These are phyloP conservation scores for Aptenodytes patagonicus DNA, from an alignment of 2,113 vertebrate genomes.

Conservation along the genomic window DNA sequence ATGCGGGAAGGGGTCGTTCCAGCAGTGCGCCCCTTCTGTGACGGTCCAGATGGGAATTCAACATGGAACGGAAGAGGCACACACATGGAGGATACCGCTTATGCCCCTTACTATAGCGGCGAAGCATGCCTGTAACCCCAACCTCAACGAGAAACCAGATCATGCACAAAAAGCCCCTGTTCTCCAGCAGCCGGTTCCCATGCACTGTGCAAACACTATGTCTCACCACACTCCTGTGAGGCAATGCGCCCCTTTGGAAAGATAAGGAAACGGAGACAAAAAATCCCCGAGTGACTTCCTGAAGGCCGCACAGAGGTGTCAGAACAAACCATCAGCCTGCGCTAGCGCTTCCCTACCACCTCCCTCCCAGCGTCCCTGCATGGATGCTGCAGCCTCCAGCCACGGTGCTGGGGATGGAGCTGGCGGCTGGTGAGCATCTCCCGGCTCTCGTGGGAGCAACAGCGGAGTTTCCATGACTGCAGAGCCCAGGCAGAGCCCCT, in stretches of 20 bases:
- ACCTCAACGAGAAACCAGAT: not conserved
- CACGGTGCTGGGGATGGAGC: not conserved
- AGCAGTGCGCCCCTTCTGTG: not conserved
- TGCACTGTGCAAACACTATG: not conserved
- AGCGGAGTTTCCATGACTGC: not conserved
- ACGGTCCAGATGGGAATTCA: not conserved
- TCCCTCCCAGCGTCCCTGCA: rapidly evolving
- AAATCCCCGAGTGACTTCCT: not conserved
- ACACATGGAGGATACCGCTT: not conserved
- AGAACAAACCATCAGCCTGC: not conserved
- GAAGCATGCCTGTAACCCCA: not conserved
- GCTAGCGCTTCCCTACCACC: not conserved
- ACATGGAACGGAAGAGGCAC: not conserved
- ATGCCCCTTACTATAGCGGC: not conserved
- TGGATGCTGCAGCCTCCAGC: not conserved
- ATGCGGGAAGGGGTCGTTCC: not conserved
- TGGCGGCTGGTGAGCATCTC: not conserved
- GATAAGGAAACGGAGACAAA: not conserved
- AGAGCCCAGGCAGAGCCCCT: not conserved
- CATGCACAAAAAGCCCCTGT: not conserved
- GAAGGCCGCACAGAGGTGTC: not conserved
- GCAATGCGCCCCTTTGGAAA: not conserved
- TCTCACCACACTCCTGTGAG: not conserved
- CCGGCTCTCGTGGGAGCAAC: rapidly evolving
- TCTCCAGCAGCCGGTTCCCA: not conserved